phyloP scores from a whole-genome alignment of 1,140 invertebrate genomes.

The Drosophila watanabei region DNA sequence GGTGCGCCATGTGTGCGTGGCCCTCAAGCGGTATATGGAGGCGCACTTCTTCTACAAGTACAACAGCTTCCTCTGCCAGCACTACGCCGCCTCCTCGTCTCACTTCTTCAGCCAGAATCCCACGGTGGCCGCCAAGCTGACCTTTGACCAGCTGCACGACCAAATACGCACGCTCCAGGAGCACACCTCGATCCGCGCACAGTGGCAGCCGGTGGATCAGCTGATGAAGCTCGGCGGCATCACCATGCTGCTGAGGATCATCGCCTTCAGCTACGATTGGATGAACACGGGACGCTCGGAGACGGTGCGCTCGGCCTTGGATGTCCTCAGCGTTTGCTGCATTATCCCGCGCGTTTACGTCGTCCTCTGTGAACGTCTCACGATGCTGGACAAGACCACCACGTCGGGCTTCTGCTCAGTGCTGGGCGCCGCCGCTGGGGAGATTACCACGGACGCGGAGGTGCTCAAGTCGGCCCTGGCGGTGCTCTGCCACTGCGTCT shows the following conservation, averaged over 20 bases:
- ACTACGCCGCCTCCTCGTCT: conserved; percentile 62
- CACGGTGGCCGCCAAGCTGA: conserved; percentile 85
- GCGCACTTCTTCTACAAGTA: conserved; percentile 95
- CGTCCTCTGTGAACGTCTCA: conserved; percentile 92
- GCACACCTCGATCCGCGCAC: conserved; percentile 90
- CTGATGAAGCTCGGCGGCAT: conserved; percentile 94
- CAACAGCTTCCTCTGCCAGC: conserved; percentile 90
- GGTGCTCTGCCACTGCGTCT: conserved; percentile 96
- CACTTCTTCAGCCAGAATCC: conserved; percentile 68
- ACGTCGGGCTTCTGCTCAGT: conserved; percentile 91
- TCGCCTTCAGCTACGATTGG: conserved; percentile 96
- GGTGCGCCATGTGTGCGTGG: conserved; percentile 96
- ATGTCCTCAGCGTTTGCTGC: conserved; percentile 95
- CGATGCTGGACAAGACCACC: conserved; percentile 90
- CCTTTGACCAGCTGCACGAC: conserved; percentile 92
- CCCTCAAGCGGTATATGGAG: conserved; percentile 96
- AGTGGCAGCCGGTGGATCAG: conserved; percentile 95
- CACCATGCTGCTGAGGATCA: conserved; percentile 93
- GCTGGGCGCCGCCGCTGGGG: conserved; percentile 94
- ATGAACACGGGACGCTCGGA: conserved; percentile 94
- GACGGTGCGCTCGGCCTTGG: conserved; percentile 95
- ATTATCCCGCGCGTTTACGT: conserved; percentile 95
- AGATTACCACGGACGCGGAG: conserved; percentile 95
- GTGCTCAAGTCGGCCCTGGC: conserved; percentile 96
- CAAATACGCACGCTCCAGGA: conserved; percentile 94